Base-by-base conservation (phyloP, 2,888 invertebrate species). In the Amphipyra tragopoginis region DNA sequence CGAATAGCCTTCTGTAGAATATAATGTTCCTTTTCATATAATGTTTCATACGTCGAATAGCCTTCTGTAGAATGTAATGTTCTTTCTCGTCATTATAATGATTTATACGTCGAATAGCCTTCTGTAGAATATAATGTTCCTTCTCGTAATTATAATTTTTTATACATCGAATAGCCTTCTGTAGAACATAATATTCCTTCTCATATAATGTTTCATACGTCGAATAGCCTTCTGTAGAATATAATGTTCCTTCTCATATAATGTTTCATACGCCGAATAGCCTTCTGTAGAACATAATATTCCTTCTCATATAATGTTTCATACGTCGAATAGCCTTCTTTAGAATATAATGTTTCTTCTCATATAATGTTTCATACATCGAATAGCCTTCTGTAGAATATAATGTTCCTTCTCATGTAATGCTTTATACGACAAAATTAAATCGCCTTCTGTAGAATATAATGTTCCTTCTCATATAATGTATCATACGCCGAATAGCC, bases 371-470 rank as follows among this genome's bases (percentile, higher is more conserved):
- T 65, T 61, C 29, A 57, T 13, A 57, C 6, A 14, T 36, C 5
- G 36, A 67, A 36, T 9, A 44, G 42, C 26, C 5, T 59, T 50
- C 9, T 49, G 8, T 4, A 36, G 36, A 56, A 21, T 33, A 38
- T 51, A 26, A 13, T 38, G 36, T 51, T 15, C 13, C n/a, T 39
- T 26, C 53, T 42, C 50, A 14, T 38, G 29, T n/a, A 11, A 13
- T 44, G 39, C 54, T 65, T 61, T 21, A 57, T 13, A 57, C 6
- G 15, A n/a, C n/a, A n/a, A n/a, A n/a, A n/a, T n/a, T n/a, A n/a
- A 15, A 36, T 9, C 42, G 42, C 26, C 5, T 59, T 50, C 9
- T 49, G 8, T 4, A 36, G 36, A 56, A 21, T 33, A 38, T 51
- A 26, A 13, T 38, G 36, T 51, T 15, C 13, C n/a, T 39, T 26